phyloP scores from a whole-genome alignment of 2,113 vertebrate species.

The Muntiacus muntjak region DNA sequence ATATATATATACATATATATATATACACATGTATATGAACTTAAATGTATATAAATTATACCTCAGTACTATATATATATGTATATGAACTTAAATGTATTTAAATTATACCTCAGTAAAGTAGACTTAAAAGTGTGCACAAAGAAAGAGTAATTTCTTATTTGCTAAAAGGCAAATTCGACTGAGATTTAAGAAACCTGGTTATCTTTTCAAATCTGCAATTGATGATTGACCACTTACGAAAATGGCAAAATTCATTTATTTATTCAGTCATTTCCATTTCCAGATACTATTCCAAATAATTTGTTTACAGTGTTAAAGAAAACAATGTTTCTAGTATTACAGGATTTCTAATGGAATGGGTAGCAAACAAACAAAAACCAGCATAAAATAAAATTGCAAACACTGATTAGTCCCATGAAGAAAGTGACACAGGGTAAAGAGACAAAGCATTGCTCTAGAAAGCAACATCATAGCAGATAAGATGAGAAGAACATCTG shows the following conservation, averaged over 20 bases:
- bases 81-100: background rate
- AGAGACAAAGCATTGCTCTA: background rate
- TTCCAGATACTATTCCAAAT: background rate
- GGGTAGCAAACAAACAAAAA: background rate
- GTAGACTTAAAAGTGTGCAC: background rate
- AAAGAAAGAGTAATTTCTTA: background rate
- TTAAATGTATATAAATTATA: background rate
- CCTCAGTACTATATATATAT: background rate
- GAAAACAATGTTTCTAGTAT: background rate
- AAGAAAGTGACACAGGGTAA: background rate
- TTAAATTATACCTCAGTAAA: background rate
- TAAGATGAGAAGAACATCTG: background rate
- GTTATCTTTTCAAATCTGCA: background rate
- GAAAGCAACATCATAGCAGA: background rate
- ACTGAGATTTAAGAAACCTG: background rate
- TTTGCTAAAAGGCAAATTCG: background rate
- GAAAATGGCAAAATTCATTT: background rate
- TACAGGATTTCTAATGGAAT: background rate
- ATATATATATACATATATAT: no score
- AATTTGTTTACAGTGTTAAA: background rate
- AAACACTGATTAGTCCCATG: background rate
- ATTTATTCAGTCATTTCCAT: background rate
- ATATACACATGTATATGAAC: background rate
- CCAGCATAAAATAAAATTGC: background rate
- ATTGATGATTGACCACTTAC: background rate